phyloP scores from a whole-genome alignment of 2,888 invertebrate species.

The Aquatica leii region DNA sequence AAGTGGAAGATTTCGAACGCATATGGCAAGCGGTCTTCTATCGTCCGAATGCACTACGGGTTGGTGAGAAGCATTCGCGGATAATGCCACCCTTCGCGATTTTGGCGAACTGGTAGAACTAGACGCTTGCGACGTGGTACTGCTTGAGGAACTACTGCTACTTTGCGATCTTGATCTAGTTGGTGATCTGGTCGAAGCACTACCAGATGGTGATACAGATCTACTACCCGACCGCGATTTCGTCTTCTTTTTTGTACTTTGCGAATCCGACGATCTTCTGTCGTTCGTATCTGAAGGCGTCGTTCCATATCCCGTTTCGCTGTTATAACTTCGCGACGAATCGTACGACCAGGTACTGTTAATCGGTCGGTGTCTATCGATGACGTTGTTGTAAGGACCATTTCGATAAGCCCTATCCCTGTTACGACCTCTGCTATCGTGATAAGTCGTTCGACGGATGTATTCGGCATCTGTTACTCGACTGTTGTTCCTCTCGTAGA shows the following conservation, averaged over 20 bases:
- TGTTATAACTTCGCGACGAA: conserved; percentile 61
- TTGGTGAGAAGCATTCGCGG: conserved; percentile 55
- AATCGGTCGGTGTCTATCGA: conserved; percentile 45
- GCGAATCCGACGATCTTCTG: conserved; percentile 45
- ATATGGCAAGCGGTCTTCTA: conserved; percentile 85
- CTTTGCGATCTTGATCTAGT: conserved; percentile 63
- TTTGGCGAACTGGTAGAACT: conserved; percentile 67
- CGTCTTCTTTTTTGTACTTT: conserved; percentile 57
- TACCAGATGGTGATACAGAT: conserved; percentile 64
- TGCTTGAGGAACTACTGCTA: conserved; percentile 67
- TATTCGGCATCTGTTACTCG: conserved; percentile 50
- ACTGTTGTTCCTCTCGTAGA: conserved; percentile 62
- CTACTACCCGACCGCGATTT: conserved; percentile 63
- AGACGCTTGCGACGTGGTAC: conserved; percentile 70
- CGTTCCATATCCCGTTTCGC: conserved; percentile 58
- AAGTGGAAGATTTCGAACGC: conserved; percentile 89
- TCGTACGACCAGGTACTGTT: conserved; percentile 51
- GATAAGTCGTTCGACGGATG: conserved; percentile 58
- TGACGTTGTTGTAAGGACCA: conserved; percentile 60
- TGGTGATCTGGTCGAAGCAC: conserved; percentile 66
- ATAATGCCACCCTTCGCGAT: conserved; percentile 60
- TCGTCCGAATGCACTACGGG: conserved; percentile 66
- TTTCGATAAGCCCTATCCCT: conserved; percentile 61
- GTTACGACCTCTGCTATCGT: conserved; percentile 58
- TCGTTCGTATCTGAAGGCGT: conserved; percentile 53